These are phyloP conservation scores for Tetramorium alpestre DNA, from an alignment of 1,140 invertebrate genomes.

Conservation along the genomic window DNA sequence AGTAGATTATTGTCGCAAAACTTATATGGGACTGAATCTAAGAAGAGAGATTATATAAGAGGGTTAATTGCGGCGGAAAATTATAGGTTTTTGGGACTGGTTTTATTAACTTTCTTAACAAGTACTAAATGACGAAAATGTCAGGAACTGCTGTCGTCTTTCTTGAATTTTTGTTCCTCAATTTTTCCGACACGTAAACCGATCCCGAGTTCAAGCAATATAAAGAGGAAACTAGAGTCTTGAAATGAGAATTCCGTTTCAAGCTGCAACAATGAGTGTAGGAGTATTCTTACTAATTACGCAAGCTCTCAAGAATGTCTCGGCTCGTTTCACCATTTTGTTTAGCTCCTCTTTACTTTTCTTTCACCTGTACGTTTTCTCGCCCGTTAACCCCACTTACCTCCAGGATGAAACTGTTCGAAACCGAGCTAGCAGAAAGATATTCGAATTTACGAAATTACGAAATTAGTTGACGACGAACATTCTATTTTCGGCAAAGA, in stretches of 20 bases:
- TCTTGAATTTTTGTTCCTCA: background rate
- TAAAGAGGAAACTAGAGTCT: conserved; percentile 21
- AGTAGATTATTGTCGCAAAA: background rate
- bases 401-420: conserved; percentile 16
- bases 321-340: conserved; percentile 43
- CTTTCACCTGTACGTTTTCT: conserved; percentile 15
- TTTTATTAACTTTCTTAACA: background rate
- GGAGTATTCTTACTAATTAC: conserved; percentile 50
- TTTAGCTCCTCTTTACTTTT: conserved; percentile 34
- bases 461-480: background rate
- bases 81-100: background rate
- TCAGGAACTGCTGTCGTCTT: background rate
- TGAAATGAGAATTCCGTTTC: conserved; percentile 41
- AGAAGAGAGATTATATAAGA: background rate
- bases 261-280: background rate
- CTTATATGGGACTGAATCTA: background rate
- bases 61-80: background rate
- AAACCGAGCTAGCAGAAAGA: conserved; percentile 10
- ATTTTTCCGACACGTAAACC: conserved; percentile 28
- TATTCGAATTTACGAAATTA: background rate
- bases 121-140: background rate
- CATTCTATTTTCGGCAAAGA: background rate
- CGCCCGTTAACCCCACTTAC: conserved; percentile 27
- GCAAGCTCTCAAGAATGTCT: conserved; percentile 23
- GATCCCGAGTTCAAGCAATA: background rate